A percentile compares a stretch with the other conserved stretches of the same genome.
These are phyloP conservation scores for Hycleus cichorii DNA, from an alignment of 1,140 invertebrate genomes.

Conservation along the genomic window DNA sequence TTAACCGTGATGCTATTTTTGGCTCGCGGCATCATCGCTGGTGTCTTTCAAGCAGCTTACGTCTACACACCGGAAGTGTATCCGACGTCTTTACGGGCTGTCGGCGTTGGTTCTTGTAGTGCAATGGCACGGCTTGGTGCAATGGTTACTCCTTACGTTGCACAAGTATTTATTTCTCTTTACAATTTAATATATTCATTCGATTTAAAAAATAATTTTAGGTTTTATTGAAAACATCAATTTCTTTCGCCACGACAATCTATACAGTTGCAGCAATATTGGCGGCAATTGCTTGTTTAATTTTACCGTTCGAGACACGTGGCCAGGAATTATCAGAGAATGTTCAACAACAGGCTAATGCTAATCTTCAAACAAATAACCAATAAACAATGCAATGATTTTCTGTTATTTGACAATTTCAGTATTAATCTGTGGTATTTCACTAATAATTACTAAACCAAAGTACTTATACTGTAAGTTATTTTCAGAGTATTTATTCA, in stretches of 20 bases:
- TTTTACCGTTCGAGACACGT: slow-evolving; percentile 73
- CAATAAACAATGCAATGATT: background rate
- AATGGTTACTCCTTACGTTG: slow-evolving; percentile 88
- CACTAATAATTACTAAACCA: background rate
- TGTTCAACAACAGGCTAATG: slow-evolving; percentile 25
- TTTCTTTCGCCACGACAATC: slow-evolving; percentile 61
- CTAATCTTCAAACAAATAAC: background rate
- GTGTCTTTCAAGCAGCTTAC: slow-evolving; percentile 90
- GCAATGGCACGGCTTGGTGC: slow-evolving; percentile 86
- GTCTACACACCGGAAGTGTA: slow-evolving; percentile 95
- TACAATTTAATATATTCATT: background rate
- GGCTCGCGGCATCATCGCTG: slow-evolving; percentile 85
- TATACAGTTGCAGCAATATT: slow-evolving; percentile 67
- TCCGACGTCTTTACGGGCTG: slow-evolving; percentile 78
- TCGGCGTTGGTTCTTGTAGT: slow-evolving; percentile 83
- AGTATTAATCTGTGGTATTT: no score
- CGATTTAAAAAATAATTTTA: slow-evolving; percentile 34
- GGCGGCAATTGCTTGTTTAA: slow-evolving; percentile 64
- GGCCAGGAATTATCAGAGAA: slow-evolving; percentile 58
- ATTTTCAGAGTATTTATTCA: background rate
- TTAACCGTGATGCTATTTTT: slow-evolving; percentile 82
- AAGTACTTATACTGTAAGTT: background rate
- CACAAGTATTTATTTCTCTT: slow-evolving; percentile 59
- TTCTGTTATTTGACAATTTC: no score
- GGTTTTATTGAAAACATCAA: slow-evolving; percentile 63